A percentile compares a stretch with the other conserved stretches of the same genome.
Conservation (phyloP, 2,797 vertebrate genomes). For the Alectoris magna region DNA sequence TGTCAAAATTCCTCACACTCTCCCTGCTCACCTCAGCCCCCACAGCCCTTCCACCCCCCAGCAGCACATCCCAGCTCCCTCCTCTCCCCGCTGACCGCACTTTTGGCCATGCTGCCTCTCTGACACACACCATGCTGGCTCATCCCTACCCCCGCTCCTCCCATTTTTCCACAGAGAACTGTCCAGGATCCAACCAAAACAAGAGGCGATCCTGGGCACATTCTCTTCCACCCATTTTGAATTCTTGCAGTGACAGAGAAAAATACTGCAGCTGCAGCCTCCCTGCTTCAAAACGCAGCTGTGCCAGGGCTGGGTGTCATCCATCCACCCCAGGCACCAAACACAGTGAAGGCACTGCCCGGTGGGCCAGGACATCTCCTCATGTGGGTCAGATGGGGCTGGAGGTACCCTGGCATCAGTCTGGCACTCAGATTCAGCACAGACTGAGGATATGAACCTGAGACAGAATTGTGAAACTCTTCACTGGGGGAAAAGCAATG, state of each 20-base stretch:
- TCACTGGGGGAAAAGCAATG: neutral
- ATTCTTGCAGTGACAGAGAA: conserved; percentile 48
- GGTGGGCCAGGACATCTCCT: neutral
- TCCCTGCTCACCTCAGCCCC: neutral
- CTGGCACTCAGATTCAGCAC: neutral
- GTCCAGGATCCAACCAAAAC: conserved; percentile 44
- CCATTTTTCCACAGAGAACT: conserved; percentile 56
- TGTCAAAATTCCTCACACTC: neutral
- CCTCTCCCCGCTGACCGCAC: neutral
- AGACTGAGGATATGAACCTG: neutral
- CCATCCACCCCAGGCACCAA: conserved; percentile 14
- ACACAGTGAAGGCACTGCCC: neutral
- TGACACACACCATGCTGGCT: conserved; percentile 24
- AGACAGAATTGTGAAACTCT: neutral
- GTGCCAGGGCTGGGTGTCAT: conserved; percentile 21
- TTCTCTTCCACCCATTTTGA: conserved; percentile 32
- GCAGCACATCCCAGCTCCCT: neutral
- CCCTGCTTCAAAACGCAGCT: conserved; percentile 27
- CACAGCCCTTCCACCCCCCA: neutral
- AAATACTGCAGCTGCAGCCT: conserved; percentile 22
- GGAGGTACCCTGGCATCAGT: neutral
- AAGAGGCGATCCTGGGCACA: conserved; percentile 2
- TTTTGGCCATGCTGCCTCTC: neutral
- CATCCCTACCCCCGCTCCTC: neutral
- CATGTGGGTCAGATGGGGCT: neutral